Evolutionary conservation across 2,888 invertebrate genomes (phyloP).

Genomic region (Lypha dubia): DNA sequence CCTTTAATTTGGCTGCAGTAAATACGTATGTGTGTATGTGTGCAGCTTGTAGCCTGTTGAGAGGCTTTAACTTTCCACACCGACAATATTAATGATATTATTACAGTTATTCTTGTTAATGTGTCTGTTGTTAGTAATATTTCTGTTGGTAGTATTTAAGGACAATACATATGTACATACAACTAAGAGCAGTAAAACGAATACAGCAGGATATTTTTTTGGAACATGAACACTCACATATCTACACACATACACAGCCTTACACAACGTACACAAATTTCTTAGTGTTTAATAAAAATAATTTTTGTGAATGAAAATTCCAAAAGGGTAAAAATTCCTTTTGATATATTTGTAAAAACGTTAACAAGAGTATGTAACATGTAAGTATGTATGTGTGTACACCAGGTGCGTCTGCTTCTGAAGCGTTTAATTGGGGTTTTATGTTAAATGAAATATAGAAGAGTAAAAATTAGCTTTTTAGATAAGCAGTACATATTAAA

Average conservation of each 20-base stretch:
- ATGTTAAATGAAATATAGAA: too few relatives aligned
- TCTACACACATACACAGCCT: not conserved
- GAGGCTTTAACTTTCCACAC: constrained; percentile 50
- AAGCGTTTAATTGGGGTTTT: too few relatives aligned
- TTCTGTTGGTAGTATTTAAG: not conserved
- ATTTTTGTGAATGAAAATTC: not conserved
- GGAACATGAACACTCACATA: too few relatives aligned
- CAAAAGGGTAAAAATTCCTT: not conserved
- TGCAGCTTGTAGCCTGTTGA: constrained; percentile 33
- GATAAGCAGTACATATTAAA: too few relatives aligned
- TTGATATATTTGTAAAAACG: too few relatives aligned
- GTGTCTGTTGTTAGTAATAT: constrained; percentile 5
- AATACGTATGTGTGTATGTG: too few relatives aligned
- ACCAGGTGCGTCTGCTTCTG: too few relatives aligned
- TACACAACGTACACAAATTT: not conserved
- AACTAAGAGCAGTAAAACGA: not conserved
- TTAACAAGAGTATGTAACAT: too few relatives aligned
- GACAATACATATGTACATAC: not conserved
- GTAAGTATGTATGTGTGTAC: too few relatives aligned
- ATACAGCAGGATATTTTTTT: not conserved
- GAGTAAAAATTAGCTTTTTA: too few relatives aligned
- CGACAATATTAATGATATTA: constrained; percentile 63
- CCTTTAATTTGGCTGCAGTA: not conserved
- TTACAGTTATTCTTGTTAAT: constrained; percentile 43
- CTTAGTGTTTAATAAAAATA: not conserved